Percentiles rank a stretch among this genome's conserved stretches.
These are phyloP conservation scores for Diorhabda carinulata DNA, from an alignment of 1,140 invertebrate species.

Conservation along the genomic window DNA sequence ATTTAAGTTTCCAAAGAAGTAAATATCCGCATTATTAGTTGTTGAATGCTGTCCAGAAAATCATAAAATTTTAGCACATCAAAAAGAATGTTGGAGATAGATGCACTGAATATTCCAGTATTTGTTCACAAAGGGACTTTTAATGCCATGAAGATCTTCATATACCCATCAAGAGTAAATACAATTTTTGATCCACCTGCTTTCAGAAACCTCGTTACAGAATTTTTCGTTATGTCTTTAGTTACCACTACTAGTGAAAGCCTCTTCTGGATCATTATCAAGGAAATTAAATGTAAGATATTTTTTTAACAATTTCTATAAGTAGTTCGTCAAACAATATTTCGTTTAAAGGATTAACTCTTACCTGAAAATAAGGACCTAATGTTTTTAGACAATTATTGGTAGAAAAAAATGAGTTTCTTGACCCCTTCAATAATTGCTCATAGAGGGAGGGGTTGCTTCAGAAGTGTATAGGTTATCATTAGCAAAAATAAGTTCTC, in stretches of 20 bases:
- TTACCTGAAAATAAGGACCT: neutral
- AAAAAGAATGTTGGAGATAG: slow-evolving; percentile 10
- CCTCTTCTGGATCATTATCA: neutral
- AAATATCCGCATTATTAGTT: slow-evolving; percentile 4
- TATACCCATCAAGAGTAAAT: slow-evolving; percentile 10
- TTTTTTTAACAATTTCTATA: neutral
- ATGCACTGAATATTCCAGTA: slow-evolving; percentile 10
- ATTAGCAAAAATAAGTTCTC: too few relatives aligned
- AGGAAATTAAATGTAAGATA: neutral
- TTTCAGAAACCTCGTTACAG: slow-evolving; percentile 12
- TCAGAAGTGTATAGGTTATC: too few relatives aligned
- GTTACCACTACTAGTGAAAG: neutral
- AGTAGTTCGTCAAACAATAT: neutral
- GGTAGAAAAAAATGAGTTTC: too few relatives aligned
- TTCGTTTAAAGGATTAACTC: neutral
- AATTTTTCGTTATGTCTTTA: neutral
- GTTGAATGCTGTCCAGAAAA: neutral
- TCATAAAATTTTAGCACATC: slow-evolving; percentile 4
- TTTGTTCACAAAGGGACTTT: neutral
- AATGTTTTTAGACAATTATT: neutral
- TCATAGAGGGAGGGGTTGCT: too few relatives aligned
- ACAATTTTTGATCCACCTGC: slow-evolving; percentile 12
- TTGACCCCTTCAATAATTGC: too few relatives aligned
- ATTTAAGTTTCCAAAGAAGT: slow-evolving; percentile 4
- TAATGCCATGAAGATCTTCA: slow-evolving; percentile 9